Evolutionary conservation across 1,140 invertebrate genomes (phyloP), one percentile per base, ranked within the genome.

Genomic region (Plutomurus gul): DNA sequence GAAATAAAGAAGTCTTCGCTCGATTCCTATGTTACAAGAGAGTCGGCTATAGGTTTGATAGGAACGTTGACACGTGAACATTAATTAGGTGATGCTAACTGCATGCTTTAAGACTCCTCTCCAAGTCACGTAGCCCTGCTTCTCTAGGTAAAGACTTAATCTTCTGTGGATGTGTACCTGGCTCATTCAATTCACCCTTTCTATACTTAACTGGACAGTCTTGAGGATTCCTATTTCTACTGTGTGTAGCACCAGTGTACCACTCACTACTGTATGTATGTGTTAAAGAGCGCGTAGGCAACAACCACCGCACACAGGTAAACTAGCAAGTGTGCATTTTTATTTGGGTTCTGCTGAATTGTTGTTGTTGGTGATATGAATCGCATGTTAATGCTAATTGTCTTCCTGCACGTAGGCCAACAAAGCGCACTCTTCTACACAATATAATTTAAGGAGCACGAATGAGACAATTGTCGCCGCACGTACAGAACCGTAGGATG

Each of bases 31-130:
- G 25, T 51, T 51, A 60, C 11, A 33, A 65, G 36, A 65, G 27
- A 33, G 27, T 33, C 16, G 56, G 27, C 25, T 27, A 27, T 33
- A 30, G 4, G 56, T 65, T 65, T 65, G 56, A 65, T 65, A 65
- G 56, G 56, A 33, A 65, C 56, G 56, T 65, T 65, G 56, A 33
- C 56, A 65, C 56, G 56, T 65, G 56, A 65, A 65, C 56, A 65
- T 65, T 65, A 65, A 65, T 65, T 65, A 65, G 56, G 56, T 65
- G 56, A 65, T 65, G 56, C 56, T 65, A 51, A 51, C 47, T 51
- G 25, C 47, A 51, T 51, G 47, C 25, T 51, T 51, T 65, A 65
- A 65, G 30, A 65, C 56, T 65, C 27, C 27, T 30, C 56, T 65
- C 36, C 27, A 65, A 65, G 56, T 65, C 56, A 65, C 56, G 56